These are phyloP conservation scores for Tachyglossus aculeatus DNA, from an alignment of 2,797 vertebrate species.

Conservation along the genomic window DNA sequence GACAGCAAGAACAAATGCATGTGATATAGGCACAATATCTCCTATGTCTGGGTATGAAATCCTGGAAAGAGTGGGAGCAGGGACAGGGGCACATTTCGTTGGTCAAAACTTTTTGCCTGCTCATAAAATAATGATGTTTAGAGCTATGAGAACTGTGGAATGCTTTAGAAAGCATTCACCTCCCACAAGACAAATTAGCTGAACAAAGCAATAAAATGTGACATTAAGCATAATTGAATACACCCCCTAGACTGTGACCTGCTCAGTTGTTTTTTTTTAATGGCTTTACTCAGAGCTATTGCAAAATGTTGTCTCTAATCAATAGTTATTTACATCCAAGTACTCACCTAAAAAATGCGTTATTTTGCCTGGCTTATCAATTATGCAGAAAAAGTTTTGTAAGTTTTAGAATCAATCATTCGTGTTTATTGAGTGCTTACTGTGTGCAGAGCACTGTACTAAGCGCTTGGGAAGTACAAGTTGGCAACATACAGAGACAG, in stretches of 20 bases:
- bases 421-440: too few relatives aligned
- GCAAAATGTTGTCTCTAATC: constrained; percentile 59
- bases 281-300: constrained; percentile 51
- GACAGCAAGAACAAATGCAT: too few relatives aligned
- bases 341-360: constrained; percentile 45
- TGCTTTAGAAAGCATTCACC: constrained; percentile 66
- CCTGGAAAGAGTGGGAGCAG: constrained; percentile 19
- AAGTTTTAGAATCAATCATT: too few relatives aligned
- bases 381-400: not conserved
- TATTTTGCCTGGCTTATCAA: constrained; percentile 15
- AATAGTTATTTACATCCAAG: constrained; percentile 59
- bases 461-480: too few relatives aligned
- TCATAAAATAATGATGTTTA: constrained; percentile 69
- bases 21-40: too few relatives aligned
- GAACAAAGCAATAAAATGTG: constrained; percentile 72
- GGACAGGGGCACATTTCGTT: constrained; percentile 9
- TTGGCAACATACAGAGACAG: too few relatives aligned
- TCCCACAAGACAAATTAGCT: constrained; percentile 67
- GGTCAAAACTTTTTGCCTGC: constrained; percentile 52
- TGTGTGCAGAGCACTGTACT: too few relatives aligned
- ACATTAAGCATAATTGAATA: constrained; percentile 65
- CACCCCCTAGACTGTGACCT: constrained; percentile 61
- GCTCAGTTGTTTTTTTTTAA: constrained; percentile 50
- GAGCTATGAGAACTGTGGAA: constrained; percentile 61
- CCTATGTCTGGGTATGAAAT: constrained; percentile 11